A percentile compares a stretch with the other conserved stretches of the same genome.
These are phyloP conservation scores for Cydia splendana DNA, from an alignment of 1,140 invertebrate genomes.

Conservation along the genomic window DNA sequence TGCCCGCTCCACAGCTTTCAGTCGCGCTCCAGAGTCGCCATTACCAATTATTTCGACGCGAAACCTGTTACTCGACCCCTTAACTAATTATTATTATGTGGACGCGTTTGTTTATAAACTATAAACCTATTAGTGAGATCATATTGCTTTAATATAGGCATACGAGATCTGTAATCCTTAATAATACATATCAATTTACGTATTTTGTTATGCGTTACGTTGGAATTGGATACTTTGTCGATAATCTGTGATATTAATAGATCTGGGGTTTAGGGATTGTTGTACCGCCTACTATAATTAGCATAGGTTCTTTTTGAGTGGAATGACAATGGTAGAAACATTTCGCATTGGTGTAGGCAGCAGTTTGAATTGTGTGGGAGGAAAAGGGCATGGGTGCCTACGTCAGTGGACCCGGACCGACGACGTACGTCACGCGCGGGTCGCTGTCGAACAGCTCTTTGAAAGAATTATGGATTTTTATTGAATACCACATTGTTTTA, in stretches of 20 bases:
- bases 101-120: constrained; percentile 52
- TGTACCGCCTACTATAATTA: neutral
- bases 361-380: constrained; percentile 55
- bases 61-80: constrained; percentile 60
- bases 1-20: neutral
- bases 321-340: neutral
- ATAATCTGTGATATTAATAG: constrained; percentile 25
- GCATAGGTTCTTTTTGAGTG: neutral
- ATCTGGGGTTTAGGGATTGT: neutral
- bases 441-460: constrained; percentile 3
- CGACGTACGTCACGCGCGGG: constrained; percentile 31
- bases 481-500: constrained; percentile 28
- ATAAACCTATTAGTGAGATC: constrained; percentile 9
- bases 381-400: constrained; percentile 68
- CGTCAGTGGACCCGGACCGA: constrained; percentile 54
- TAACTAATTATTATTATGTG: constrained; percentile 52
- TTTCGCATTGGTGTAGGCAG: constrained; percentile 8
- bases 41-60: constrained; percentile 34
- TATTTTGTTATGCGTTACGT: constrained; percentile 21
- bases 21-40: constrained; percentile 13
- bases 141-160: neutral
- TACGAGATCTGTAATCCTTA: neutral
- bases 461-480: neutral
- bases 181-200: neutral
- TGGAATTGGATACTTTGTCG: constrained; percentile 4